Base-by-base conservation (phyloP, 1,140 invertebrate genomes). In the Varroa destructor region DNA sequence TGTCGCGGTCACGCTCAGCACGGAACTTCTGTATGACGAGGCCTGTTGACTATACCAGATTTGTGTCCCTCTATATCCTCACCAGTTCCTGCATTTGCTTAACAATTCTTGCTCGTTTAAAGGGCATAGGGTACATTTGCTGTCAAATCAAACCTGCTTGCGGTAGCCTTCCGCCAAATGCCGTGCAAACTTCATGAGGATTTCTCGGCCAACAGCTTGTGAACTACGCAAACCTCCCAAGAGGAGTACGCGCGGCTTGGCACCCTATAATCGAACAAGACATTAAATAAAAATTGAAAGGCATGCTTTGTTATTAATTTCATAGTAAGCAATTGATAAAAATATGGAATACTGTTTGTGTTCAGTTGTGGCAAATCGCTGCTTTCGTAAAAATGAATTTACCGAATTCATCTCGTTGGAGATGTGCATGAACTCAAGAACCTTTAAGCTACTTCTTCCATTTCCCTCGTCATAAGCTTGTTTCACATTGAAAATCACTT, bases 221-320 rank as follows among this genome's bases (percentile, higher is more conserved):
- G 88, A 87, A 5, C 86, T 87, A 78, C 88, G 90, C 43, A 95
- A 77, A 42, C 89, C 90, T 51, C 91, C 91, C 12, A 94, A 81
- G 37, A 96, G 78, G 4, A 86, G 85, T 25, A 96, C 83, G 75
- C 90, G 76, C 36, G 78, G 77, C 67, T 78, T 75, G 25, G 72
- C 55, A 56, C 56, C 42, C 55, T 72, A 51, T 5, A 8, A 51
- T 5, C 46, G 8, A 51, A 5, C 46, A 51, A 5, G 8, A 51
- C 46, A 51, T 5, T 51, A 51, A 51, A 51, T 51, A 51, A 51
- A 8, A 5, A 51, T 51, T 51, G 25, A 25, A 25, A 25, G 25
- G 25, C 25, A 25, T 25, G 25, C 25, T 25, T 25, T 25, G 25
- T 25, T 25, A 25, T 25, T 25, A 25, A 25, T 25, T 25, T 25